phyloP scores from a whole-genome alignment of 1,140 invertebrate genomes.

The Elysia chlorotica region DNA sequence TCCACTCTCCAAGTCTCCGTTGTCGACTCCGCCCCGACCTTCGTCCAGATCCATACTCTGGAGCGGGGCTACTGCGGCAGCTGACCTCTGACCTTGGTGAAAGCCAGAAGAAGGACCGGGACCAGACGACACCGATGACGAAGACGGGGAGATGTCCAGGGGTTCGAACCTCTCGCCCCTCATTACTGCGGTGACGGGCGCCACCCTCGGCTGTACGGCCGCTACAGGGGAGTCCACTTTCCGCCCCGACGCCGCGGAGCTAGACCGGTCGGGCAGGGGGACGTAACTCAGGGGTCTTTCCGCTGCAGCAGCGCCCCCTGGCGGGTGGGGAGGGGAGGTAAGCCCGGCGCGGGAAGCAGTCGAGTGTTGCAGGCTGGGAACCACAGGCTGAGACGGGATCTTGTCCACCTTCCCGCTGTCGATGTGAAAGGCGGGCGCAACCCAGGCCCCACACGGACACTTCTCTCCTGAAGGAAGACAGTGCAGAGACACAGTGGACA shows the following conservation, averaged over 20 bases:
- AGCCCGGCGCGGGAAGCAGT: background rate
- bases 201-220: background rate
- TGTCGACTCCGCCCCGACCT: background rate
- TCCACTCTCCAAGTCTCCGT: conserved; percentile 14
- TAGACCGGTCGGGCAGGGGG: background rate
- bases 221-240: background rate
- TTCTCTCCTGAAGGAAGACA: conserved; percentile 46
- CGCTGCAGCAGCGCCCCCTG: conserved; percentile 6
- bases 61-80: background rate
- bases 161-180: too few relatives aligned
- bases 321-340: background rate
- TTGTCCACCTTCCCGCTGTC: conserved; percentile 51
- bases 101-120: background rate
- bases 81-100: background rate
- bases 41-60: background rate
- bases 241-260: background rate
- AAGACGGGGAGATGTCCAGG: background rate
- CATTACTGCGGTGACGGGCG: too few relatives aligned
- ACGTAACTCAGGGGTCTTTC: background rate
- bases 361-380: conserved; percentile 13
- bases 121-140: background rate
- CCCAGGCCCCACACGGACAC: conserved; percentile 59
- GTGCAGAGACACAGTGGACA: too few relatives aligned
- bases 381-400: conserved; percentile 30
- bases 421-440: conserved; percentile 60